Evolutionary conservation across 2,113 vertebrate species (phyloP).

Genomic region (Zonotrichia leucophrys): DNA sequence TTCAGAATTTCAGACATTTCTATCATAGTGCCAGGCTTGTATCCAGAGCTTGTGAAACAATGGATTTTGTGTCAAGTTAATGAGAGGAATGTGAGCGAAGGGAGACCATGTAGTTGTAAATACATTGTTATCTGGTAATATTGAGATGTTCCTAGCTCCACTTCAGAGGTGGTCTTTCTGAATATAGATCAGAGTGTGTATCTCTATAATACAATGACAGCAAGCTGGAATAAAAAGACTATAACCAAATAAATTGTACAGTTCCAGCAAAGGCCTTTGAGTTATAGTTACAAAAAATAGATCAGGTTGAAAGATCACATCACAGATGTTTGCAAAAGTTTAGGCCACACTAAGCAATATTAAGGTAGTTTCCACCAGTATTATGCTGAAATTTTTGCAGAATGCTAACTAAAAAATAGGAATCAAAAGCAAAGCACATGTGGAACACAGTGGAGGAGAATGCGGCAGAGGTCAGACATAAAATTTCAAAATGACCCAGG

Average conservation of each 20-base stretch:
- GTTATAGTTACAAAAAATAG: not conserved
- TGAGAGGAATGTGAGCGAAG: not conserved
- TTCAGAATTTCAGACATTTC: not conserved
- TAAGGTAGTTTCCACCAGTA: not conserved
- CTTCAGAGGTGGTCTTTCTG: not conserved
- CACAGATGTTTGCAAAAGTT: not conserved
- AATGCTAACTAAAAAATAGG: not conserved
- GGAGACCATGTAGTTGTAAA: not conserved
- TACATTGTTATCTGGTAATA: not conserved
- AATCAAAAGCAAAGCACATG: not conserved
- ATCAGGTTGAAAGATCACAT: not conserved
- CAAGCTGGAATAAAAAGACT: not conserved
- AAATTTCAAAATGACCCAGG: not conserved
- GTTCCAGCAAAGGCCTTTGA: not conserved
- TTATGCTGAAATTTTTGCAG: not conserved
- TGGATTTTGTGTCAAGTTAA: not conserved
- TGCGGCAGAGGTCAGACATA: not conserved
- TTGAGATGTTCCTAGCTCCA: not conserved
- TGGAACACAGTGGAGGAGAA: not conserved
- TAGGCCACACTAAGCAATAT: not conserved
- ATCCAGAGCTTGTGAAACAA: not conserved
- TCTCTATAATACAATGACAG: not conserved
- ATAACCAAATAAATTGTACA: not conserved
- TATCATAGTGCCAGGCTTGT: not conserved
- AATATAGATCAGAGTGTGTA: not conserved